These are phyloP conservation scores for Trichonephila clavipes DNA, from an alignment of 1,140 invertebrate genomes.

Conservation along the genomic window DNA sequence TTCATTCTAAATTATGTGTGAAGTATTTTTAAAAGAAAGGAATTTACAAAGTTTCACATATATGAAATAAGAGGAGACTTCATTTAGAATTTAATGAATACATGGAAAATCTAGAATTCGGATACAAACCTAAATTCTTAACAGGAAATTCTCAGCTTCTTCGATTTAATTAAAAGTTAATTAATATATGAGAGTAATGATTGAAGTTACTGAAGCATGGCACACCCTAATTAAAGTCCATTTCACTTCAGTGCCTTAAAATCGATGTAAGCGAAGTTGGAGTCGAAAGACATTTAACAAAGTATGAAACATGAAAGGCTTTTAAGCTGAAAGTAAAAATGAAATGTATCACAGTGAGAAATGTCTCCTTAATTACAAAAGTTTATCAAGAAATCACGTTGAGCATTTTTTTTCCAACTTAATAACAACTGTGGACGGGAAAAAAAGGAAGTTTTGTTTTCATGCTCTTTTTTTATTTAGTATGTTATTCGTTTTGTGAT, in stretches of 20 bases:
- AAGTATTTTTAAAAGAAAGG: too few relatives aligned
- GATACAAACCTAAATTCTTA: neutral
- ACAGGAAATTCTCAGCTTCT: neutral
- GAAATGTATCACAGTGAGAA: neutral
- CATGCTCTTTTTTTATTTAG: too few relatives aligned
- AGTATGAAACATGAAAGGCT: slow-evolving; percentile 12
- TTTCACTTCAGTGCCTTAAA: slow-evolving; percentile 15
- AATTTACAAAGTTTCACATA: neutral
- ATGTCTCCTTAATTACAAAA: neutral
- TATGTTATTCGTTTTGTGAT: too few relatives aligned
- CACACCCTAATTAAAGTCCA: neutral
- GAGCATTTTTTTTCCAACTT: too few relatives aligned
- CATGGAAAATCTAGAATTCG: neutral
- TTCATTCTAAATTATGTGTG: too few relatives aligned
- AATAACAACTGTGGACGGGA: too few relatives aligned
- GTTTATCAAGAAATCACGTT: too few relatives aligned
- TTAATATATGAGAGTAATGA: slow-evolving; percentile 24
- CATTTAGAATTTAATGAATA: neutral
- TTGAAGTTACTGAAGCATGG: neutral
- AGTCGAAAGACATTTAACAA: neutral
- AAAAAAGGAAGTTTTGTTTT: too few relatives aligned
- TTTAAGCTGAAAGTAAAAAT: neutral
- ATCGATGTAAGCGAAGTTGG: slow-evolving; percentile 2
- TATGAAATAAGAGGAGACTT: neutral
- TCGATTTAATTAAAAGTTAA: slow-evolving; percentile 22